phyloP scores from a whole-genome alignment of 2,113 vertebrate genomes.

The Mormyrus iriodes region DNA sequence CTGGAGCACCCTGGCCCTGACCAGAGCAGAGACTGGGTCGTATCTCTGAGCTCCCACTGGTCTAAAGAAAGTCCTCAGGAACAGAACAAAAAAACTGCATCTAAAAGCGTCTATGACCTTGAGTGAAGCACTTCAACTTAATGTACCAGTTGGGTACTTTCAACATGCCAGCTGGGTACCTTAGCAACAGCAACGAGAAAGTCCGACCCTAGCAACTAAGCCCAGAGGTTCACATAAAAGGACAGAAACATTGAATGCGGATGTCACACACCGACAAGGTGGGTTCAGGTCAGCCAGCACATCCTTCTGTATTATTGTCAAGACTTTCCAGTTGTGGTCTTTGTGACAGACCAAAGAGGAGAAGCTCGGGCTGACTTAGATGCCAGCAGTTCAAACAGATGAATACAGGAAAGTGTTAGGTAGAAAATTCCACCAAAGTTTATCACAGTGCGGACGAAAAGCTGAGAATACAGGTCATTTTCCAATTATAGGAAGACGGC shows the following conservation, averaged over 20 bases:
- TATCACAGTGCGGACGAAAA: neutral
- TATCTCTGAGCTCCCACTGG: neutral
- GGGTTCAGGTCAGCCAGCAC: neutral
- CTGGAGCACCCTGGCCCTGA: neutral
- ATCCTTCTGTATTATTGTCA: neutral
- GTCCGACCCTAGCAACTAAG: neutral
- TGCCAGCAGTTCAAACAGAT: neutral
- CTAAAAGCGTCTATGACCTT: neutral
- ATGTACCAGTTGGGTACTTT: conserved; percentile 1
- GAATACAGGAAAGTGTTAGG: neutral
- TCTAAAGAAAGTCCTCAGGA: neutral
- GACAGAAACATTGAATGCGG: neutral
- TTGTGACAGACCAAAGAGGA: neutral
- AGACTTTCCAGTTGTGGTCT: neutral
- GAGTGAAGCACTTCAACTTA: neutral
- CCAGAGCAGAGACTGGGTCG: neutral
- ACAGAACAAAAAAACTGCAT: neutral
- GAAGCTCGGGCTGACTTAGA: neutral
- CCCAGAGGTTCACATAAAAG: neutral
- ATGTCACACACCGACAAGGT: neutral
- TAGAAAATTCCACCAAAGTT: neutral
- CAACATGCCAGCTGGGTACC: neutral
- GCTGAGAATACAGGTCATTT: neutral
- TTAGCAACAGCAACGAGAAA: neutral
- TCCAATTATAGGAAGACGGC: neutral